Evolutionary conservation across 1,140 invertebrate species (phyloP), one percentile per base, ranked within the genome.

Genomic region (Danaus plexippus): DNA sequence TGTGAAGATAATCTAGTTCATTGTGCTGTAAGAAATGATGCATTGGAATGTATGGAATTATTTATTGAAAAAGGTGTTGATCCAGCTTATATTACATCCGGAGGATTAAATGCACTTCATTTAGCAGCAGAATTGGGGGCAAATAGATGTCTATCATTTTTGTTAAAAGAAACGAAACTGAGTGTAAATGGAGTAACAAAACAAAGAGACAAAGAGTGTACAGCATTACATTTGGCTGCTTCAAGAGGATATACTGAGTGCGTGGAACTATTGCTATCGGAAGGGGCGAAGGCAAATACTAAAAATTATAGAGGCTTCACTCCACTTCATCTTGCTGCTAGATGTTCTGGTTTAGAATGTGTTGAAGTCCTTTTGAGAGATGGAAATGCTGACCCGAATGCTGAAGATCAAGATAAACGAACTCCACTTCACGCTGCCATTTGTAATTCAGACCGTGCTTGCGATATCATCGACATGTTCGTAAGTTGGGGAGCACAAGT

Each of bases 221-320:
- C 91, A 8, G 88, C 92, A 0, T 77, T 94, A 43, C 92, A 93
- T 68, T 82, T 92, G 61, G 90, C 92, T 11, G 90, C 91, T 7
- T 89, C 91, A 18, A 90, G 92, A 71, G 91, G 91, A 11, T 90
- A 89, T 6, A 73, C 88, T 9, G 88, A 89, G 51, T 90, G 92
- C 12, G 88, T 90, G 2, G 83, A 88, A 43, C 66, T 92, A 15
- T 70, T 94, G 40, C 71, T 93, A 46, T 84, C 91, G 11, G 87
- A 88, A 47, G 90, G 90, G 2, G 90, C 90, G 2, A 89, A 91
- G 63, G 82, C 88, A 12, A 87, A 87, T 40, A 79, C 87, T 43
- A 88, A 86, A 52, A 91, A 91, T 61, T 78, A 88, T 10, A 77
- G 87, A 54, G 89, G 90, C 1, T 90, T 91, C 54, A 90, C 90